Evolutionary conservation across 2,797 vertebrate genomes (phyloP).

Genomic region (Xerus rutilus): DNA sequence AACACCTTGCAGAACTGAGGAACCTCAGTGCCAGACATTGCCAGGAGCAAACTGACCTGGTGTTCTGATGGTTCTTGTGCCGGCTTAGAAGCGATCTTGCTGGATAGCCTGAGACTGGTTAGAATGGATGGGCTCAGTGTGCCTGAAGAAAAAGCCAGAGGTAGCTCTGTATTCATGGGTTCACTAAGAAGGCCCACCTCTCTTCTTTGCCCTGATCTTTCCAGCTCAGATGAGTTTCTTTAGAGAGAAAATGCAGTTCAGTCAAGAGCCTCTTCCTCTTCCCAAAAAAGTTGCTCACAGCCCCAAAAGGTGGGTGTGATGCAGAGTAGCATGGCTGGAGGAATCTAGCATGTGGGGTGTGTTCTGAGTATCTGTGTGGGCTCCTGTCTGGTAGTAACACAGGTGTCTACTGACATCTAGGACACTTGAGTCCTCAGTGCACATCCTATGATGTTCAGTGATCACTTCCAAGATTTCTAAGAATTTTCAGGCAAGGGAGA

Average conservation of each 20-base stretch:
- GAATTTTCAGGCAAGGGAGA: background rate
- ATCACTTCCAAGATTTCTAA: background rate
- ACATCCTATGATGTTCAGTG: background rate
- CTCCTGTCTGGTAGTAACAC: background rate
- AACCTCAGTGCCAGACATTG: background rate
- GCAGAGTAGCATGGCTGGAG: slow-evolving; percentile 16
- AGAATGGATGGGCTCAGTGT: slow-evolving; percentile 45
- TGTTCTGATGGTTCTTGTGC: background rate
- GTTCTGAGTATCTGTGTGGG: background rate
- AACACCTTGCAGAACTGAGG: background rate
- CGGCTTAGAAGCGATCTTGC: background rate
- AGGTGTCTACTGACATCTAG: background rate
- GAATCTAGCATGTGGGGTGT: rapidly evolving
- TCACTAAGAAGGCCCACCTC: slow-evolving; percentile 16
- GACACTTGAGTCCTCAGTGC: background rate
- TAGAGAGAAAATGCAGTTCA: slow-evolving; percentile 71
- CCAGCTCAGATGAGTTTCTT: slow-evolving; percentile 78
- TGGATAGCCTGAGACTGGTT: slow-evolving; percentile 62
- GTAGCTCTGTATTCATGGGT: rapidly evolving
- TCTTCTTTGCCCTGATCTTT: slow-evolving; percentile 7
- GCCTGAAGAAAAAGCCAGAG: background rate
- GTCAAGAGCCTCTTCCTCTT: slow-evolving; percentile 40
- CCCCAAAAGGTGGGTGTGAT: background rate
- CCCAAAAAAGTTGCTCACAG: background rate
- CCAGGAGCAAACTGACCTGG: slow-evolving; percentile 50